Conservation (phyloP, 30 jellyfish, hydroid and myxozoan genomes). For the Aurelia coerulea region DNA sequence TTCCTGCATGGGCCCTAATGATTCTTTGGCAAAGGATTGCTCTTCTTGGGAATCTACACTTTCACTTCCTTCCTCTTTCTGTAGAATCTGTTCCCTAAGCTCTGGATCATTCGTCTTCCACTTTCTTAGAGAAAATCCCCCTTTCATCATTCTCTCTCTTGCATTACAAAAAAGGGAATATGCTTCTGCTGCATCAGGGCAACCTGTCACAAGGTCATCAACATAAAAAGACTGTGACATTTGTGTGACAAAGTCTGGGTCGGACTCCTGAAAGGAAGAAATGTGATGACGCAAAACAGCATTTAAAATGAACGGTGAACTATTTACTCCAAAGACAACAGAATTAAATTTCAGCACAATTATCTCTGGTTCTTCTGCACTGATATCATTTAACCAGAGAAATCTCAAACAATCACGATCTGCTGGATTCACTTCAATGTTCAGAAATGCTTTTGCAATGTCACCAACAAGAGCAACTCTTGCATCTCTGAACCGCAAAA, state of each 20-base stretch:
- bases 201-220: constrained; percentile 48
- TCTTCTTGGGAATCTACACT: constrained; percentile 2
- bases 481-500: too few relatives aligned
- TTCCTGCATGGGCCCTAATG: constrained; percentile 35
- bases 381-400: too few relatives aligned
- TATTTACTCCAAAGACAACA: constrained; percentile 44
- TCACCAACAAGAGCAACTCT: too few relatives aligned
- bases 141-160: constrained; percentile 21
- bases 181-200: constrained; percentile 23
- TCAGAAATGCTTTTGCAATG: too few relatives aligned
- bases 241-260: constrained; percentile 29
- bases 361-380: constrained; percentile 36
- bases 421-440: too few relatives aligned
- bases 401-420: too few relatives aligned
- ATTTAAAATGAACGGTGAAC: constrained; percentile 48
- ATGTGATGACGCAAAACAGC: constrained; percentile 40
- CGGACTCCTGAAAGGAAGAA: constrained; percentile 3
- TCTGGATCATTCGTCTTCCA: constrained; percentile 38
- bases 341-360: constrained; percentile 5
- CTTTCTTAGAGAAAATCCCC: constrained; percentile 51
- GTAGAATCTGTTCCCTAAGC: constrained; percentile 22
- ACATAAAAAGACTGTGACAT: constrained; percentile 35
- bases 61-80: constrained; percentile 20
- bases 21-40: constrained; percentile 30
- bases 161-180: constrained; percentile 10